Percentiles rank a stretch among this genome's conserved stretches.
These are phyloP conservation scores for Pseudorhombus dupliciocellatus DNA, from an alignment of 2,113 vertebrate species.

Conservation along the genomic window DNA sequence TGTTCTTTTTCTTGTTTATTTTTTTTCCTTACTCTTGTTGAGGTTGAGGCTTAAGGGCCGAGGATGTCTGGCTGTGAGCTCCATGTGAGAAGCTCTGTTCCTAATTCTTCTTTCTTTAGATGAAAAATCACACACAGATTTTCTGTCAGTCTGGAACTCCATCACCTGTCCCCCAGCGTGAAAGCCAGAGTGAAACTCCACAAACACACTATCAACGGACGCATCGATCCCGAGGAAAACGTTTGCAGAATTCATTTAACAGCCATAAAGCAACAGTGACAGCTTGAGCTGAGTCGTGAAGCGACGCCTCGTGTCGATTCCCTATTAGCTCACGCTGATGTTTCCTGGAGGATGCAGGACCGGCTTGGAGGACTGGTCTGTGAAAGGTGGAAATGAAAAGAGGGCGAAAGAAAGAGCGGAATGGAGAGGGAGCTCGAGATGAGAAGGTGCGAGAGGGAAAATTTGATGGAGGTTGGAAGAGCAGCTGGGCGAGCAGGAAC, in stretches of 20 bases:
- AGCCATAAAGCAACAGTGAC: neutral
- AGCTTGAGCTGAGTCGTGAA: neutral
- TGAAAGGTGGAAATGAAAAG: neutral
- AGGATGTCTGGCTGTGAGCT: neutral
- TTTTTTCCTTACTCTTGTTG: no score
- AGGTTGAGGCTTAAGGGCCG: no score
- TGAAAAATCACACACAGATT: neutral
- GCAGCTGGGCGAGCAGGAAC: neutral
- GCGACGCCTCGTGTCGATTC: neutral
- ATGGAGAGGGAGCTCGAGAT: neutral
- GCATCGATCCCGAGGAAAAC: neutral
- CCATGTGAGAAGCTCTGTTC: neutral
- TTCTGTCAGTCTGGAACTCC: neutral
- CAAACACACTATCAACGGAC: neutral
- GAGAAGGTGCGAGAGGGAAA: neutral
- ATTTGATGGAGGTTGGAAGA: slow-evolving; percentile 7
- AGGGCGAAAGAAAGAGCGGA: neutral
- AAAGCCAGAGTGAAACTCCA: no score
- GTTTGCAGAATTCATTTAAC: slow-evolving; percentile 1
- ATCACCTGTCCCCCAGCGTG: neutral
- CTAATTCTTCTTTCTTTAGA: neutral
- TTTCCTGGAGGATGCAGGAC: neutral
- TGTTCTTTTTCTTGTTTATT: no score
- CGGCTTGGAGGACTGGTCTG: neutral
- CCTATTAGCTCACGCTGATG: neutral